Evolutionary conservation across 2,113 vertebrate species (phyloP).

Genomic region (Okapia johnstoni): DNA sequence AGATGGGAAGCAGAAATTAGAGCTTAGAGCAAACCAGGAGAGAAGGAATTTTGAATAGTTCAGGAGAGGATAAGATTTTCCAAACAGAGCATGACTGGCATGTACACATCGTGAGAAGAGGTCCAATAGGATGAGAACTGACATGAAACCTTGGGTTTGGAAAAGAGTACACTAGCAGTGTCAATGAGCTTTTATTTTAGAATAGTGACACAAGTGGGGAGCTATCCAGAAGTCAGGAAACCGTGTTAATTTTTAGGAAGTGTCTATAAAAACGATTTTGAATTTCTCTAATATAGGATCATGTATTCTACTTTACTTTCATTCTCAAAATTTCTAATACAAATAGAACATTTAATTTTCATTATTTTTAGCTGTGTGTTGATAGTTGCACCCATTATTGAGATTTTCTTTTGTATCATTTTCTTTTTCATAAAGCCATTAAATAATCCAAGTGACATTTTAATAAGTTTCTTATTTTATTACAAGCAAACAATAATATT

Average conservation of each 20-base stretch:
- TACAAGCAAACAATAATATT: background rate
- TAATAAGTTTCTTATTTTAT: background rate
- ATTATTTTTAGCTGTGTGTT: background rate
- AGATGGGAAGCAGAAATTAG: background rate
- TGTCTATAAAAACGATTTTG: background rate
- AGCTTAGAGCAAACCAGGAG: background rate
- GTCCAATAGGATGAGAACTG: fast-evolving
- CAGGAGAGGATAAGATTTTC: background rate
- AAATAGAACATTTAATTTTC: background rate
- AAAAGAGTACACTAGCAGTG: background rate
- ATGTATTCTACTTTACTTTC: background rate
- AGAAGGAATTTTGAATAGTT: background rate
- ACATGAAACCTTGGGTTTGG: background rate
- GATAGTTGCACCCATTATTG: background rate
- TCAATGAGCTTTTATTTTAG: background rate
- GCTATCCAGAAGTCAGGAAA: background rate
- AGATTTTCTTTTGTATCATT: background rate
- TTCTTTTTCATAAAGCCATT: background rate
- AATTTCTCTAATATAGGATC: background rate
- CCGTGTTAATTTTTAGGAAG: background rate
- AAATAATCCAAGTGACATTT: background rate
- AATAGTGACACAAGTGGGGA: background rate
- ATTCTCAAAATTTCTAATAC: background rate
- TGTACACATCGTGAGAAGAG: background rate
- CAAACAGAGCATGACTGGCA: background rate